Evolutionary conservation across 2,113 vertebrate species (phyloP).

Genomic region (Rattus rattus): DNA sequence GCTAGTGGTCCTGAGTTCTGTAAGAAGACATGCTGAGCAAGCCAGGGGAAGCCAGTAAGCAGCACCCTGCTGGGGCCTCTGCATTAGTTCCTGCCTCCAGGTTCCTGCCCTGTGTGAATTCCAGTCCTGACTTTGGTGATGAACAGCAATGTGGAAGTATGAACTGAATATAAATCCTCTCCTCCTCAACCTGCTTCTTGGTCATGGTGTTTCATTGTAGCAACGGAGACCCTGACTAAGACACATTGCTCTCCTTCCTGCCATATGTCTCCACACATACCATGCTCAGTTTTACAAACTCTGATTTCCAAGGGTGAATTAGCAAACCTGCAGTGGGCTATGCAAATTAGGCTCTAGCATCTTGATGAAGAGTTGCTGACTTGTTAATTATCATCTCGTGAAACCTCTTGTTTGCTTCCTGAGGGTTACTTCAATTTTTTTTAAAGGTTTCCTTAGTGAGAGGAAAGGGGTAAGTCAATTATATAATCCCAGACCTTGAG

Average conservation of each 20-base stretch:
- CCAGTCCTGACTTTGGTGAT: no score
- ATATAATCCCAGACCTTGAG: neutral
- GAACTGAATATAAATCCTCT: no score
- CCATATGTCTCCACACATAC: neutral
- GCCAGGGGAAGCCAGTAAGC: no score
- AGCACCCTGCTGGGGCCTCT: no score
- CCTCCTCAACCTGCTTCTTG: no score
- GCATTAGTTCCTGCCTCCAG: no score
- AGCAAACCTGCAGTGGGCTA: neutral
- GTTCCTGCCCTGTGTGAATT: no score
- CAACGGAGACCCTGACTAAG: no score
- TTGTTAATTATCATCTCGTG: neutral
- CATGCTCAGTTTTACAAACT: neutral
- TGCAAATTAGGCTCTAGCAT: neutral
- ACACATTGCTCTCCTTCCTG: neutral
- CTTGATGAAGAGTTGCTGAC: neutral
- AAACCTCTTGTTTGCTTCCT: conserved; percentile 6
- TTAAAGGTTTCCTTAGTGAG: neutral
- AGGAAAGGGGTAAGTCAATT: neutral
- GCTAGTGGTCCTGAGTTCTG: no score
- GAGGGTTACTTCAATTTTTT: neutral
- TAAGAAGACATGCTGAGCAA: no score
- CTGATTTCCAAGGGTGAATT: neutral
- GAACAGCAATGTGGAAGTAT: no score
- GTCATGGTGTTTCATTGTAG: no score